phyloP scores from a whole-genome alignment of 2,113 vertebrate species.

The Mastomys coucha region DNA sequence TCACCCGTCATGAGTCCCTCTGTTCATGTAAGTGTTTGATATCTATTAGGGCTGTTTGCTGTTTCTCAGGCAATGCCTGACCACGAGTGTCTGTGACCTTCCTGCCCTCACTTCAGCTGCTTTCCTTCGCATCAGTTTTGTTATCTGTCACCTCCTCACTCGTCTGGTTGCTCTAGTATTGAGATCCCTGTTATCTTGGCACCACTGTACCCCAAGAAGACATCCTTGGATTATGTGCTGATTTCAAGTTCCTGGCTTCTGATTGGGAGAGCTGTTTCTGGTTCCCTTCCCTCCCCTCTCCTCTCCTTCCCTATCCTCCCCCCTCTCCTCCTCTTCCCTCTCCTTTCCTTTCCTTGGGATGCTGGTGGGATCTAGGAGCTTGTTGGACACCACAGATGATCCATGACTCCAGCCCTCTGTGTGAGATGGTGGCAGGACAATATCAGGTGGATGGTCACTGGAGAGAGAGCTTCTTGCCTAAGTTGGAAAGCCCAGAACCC shows the following conservation, averaged over 20 bases:
- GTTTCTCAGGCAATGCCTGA: neutral
- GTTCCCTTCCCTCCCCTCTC: neutral
- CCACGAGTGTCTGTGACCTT: neutral
- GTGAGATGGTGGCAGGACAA: neutral
- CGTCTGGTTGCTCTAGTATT: neutral
- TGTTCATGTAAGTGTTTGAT: neutral
- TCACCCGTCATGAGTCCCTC: neutral
- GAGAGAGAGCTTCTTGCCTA: neutral
- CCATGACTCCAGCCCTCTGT: neutral
- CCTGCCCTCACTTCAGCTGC: neutral
- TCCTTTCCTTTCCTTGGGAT: neutral
- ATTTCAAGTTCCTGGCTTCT: neutral
- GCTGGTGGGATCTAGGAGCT: neutral
- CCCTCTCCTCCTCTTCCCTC: neutral
- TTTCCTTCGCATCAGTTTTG: neutral
- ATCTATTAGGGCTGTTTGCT: neutral
- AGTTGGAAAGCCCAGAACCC: neutral
- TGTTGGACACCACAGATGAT: neutral
- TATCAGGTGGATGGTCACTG: neutral
- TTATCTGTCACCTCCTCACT: neutral
- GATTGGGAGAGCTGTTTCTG: neutral
- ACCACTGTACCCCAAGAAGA: neutral
- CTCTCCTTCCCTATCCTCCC: neutral
- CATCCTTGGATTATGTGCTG: neutral
- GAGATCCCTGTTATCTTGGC: neutral